Conservation (phyloP, 2,113 vertebrate genomes). For the Orcinus orca region DNA sequence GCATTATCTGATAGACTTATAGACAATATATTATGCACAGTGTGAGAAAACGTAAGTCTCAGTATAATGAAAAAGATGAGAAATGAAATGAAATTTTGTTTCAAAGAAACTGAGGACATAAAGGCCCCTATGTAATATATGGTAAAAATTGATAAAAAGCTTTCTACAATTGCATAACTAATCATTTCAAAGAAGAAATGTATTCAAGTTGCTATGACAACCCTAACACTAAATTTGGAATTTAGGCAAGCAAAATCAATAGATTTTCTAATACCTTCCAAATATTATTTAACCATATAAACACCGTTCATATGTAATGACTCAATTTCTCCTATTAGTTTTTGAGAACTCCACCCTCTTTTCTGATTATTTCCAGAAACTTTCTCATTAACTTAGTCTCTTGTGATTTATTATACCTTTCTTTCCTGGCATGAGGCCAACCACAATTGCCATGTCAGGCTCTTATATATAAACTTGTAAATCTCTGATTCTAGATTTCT, state of each 20-base stretch:
- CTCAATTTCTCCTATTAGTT: neutral
- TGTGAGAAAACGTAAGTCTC: neutral
- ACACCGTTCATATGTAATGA: neutral
- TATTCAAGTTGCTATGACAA: constrained; percentile 54
- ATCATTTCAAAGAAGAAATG: constrained; percentile 47
- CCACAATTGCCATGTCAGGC: neutral
- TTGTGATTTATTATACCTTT: neutral
- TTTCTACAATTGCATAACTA: constrained; percentile 40
- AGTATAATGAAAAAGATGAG: neutral
- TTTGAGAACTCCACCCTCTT: neutral
- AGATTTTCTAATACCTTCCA: constrained; percentile 43
- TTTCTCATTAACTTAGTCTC: constrained; percentile 16
- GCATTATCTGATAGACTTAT: neutral
- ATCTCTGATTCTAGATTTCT: neutral
- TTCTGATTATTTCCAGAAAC: constrained; percentile 27
- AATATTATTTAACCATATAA: constrained; percentile 38
- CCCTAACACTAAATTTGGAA: neutral
- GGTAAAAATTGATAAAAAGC: constrained; percentile 46
- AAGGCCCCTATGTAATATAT: neutral
- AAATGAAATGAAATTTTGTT: constrained; percentile 35
- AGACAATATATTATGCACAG: neutral
- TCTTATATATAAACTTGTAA: constrained; percentile 7
- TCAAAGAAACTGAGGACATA: constrained; percentile 18
- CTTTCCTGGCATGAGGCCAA: neutral
- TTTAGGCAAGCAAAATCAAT: constrained; percentile 22